phyloP scores from a whole-genome alignment of 2,888 invertebrate species.

The Microctonus hyperodae region DNA sequence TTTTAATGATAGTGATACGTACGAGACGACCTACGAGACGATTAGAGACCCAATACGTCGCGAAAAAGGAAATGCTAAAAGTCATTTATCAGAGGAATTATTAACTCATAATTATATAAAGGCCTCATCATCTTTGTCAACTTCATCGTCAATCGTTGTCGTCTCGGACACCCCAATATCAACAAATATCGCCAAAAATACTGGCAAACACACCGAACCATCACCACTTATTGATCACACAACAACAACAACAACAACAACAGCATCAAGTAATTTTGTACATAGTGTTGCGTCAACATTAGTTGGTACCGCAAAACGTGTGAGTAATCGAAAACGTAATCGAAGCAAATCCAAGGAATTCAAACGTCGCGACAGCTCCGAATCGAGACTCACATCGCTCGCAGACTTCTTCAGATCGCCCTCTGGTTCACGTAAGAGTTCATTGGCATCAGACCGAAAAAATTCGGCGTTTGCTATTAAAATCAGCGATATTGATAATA shows the following conservation, averaged over 20 bases:
- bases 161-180: neutral
- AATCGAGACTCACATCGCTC: slow-evolving; percentile 55
- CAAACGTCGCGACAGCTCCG: slow-evolving; percentile 59
- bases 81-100: slow-evolving; percentile 42
- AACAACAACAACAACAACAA: neutral
- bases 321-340: slow-evolving; percentile 57
- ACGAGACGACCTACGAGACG: slow-evolving; percentile 30
- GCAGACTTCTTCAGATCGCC: slow-evolving; percentile 61
- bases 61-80: slow-evolving; percentile 21
- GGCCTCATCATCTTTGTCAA: slow-evolving; percentile 23
- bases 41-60: slow-evolving; percentile 25
- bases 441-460: slow-evolving; percentile 55
- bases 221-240: slow-evolving; percentile 15
- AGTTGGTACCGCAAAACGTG: slow-evolving; percentile 55
- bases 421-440: slow-evolving; percentile 59
- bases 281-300: slow-evolving; percentile 53
- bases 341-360: slow-evolving; percentile 60
- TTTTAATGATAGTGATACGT: slow-evolving; percentile 30
- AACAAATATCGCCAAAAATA: neutral
- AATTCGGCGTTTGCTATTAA: slow-evolving; percentile 51
- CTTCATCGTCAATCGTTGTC: neutral
- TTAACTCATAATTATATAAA: slow-evolving; percentile 40
- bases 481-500: slow-evolving; percentile 52
- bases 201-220: neutral
- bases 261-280: slow-evolving; percentile 45